Evolutionary conservation across 1,140 invertebrate species (phyloP).

Genomic region (Chironomus striatipennis): DNA sequence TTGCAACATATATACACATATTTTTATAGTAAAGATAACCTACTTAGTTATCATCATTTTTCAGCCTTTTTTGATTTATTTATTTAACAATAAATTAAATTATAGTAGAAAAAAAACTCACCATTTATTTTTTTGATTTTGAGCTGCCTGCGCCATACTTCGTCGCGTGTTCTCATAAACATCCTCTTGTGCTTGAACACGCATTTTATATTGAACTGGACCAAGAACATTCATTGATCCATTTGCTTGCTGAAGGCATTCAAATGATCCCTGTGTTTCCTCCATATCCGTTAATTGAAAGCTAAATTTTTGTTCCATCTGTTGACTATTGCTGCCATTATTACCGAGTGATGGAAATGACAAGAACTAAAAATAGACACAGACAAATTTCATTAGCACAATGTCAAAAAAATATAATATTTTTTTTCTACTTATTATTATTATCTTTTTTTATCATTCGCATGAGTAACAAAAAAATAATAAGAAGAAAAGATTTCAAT

Average conservation of each 20-base stretch:
- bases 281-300: constrained; percentile 38
- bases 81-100: not conserved
- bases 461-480: not conserved
- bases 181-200: constrained; percentile 88
- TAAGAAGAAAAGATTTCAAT: not conserved
- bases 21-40: not conserved
- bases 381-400: constrained; percentile 2
- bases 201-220: constrained; percentile 71
- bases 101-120: too few species aligned
- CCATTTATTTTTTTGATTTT: constrained; percentile 89
- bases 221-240: constrained; percentile 70
- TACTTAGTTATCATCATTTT: not conserved
- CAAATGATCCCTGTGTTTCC: constrained; percentile 64
- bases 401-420: not conserved
- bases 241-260: constrained; percentile 71
- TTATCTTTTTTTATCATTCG: not conserved
- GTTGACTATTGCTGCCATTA: constrained; percentile 26
- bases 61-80: not conserved
- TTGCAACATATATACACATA: not conserved
- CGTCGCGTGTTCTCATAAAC: constrained; percentile 84
- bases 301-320: constrained; percentile 32
- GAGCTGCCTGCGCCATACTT: constrained; percentile 79
- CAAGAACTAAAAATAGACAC: constrained; percentile 24
- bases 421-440: too few species aligned
- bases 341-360: constrained; percentile 25